Percentiles rank a stretch among this genome's conserved stretches.
These are phyloP conservation scores for Macrosteles quadrilineatus DNA, from an alignment of 1,140 invertebrate genomes.

Conservation along the genomic window DNA sequence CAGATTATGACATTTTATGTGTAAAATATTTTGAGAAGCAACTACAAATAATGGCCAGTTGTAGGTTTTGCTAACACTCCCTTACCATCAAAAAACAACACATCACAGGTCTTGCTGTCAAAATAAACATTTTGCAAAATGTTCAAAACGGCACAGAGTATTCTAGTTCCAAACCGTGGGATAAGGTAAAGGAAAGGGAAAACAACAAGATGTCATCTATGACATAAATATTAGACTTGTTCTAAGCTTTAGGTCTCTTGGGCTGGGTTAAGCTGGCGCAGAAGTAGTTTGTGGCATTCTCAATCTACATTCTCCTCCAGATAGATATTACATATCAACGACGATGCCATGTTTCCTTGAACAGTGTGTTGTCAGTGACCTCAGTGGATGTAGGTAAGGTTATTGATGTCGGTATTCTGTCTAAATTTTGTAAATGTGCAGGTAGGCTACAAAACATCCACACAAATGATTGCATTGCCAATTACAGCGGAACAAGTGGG, in stretches of 20 bases:
- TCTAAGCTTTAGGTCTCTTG: neutral
- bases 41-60: neutral
- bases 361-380: constrained; percentile 32
- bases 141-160: neutral
- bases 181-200: too few relatives aligned
- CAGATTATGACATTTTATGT: neutral
- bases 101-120: neutral
- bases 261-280: constrained; percentile 1
- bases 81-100: neutral
- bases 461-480: constrained; percentile 27
- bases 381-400: constrained; percentile 20
- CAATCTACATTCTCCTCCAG: constrained; percentile 22
- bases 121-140: neutral
- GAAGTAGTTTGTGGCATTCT: constrained; percentile 22
- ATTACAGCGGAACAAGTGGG: constrained; percentile 37
- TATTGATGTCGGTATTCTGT: constrained; percentile 1
- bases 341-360: constrained; percentile 32
- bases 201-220: constrained; percentile 1
- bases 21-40: neutral
- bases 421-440: constrained; percentile 20
- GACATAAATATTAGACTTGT: constrained; percentile 3
- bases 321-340: constrained; percentile 11
- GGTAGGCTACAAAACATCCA: constrained; percentile 8
- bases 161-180: neutral
- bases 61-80: neutral